phyloP scores from a whole-genome alignment of 37 sponge, comb jelly and placozoan genomes.

The Sycon ciliatum region DNA sequence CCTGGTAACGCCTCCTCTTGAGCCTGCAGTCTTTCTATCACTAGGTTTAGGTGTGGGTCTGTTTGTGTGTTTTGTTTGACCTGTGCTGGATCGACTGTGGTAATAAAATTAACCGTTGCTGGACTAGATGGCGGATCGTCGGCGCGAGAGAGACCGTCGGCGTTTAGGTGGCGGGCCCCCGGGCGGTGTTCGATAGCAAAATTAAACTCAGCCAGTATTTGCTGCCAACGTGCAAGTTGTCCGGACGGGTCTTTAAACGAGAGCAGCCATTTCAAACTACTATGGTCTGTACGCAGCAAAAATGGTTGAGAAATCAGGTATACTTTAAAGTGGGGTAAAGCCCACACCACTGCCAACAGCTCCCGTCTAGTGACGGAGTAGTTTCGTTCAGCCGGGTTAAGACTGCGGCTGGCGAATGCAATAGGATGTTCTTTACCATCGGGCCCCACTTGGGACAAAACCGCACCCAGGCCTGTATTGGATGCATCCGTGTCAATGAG shows the following conservation, averaged over 20 bases:
- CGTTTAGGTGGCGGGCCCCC: slow-evolving; percentile 10
- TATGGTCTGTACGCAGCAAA: slow-evolving; percentile 20
- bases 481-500: slow-evolving; percentile 42
- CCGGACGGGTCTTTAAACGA: slow-evolving; percentile 29
- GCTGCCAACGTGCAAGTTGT: slow-evolving; percentile 30
- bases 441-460: slow-evolving; percentile 22
- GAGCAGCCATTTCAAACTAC: slow-evolving; percentile 27
- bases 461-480: slow-evolving; percentile 27
- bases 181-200: slow-evolving; percentile 18
- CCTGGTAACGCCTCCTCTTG: too few relatives aligned
- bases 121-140: too few relatives aligned
- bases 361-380: slow-evolving; percentile 31
- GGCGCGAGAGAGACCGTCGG: slow-evolving; percentile 24
- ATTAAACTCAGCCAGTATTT: slow-evolving; percentile 23
- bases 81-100: too few relatives aligned
- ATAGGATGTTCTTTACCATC: slow-evolving; percentile 21
- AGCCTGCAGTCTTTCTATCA: too few relatives aligned
- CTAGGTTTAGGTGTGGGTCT: too few relatives aligned
- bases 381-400: slow-evolving; percentile 17
- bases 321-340: slow-evolving; percentile 14
- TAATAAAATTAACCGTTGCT: too few relatives aligned
- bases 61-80: too few relatives aligned
- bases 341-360: slow-evolving; percentile 17
- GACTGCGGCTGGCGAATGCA: slow-evolving; percentile 22
- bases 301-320: slow-evolving; percentile 15